These are phyloP conservation scores for Antigone vipio DNA, from an alignment of 2,113 vertebrate species.

Conservation along the genomic window DNA sequence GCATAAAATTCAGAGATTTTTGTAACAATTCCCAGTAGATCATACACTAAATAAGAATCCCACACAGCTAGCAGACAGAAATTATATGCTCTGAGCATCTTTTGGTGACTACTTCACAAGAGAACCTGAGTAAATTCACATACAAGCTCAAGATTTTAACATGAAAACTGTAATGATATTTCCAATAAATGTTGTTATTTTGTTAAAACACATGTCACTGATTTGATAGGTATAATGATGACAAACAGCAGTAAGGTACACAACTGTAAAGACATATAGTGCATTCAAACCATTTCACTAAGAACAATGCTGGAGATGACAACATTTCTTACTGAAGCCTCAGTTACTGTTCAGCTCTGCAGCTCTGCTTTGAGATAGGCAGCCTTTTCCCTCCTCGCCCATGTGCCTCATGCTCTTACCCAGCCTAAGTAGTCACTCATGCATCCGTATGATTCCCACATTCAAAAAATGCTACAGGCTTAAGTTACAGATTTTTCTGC, in stretches of 20 bases:
- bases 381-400: background rate
- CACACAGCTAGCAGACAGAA: background rate
- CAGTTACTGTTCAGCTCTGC: background rate
- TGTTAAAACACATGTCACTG: background rate
- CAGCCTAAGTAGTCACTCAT: background rate
- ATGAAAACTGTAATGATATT: background rate
- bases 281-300: background rate
- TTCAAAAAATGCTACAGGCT: background rate
- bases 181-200: background rate
- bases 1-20: background rate
- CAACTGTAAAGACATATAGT: background rate
- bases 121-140: background rate
- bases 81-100: background rate
- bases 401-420: fast-evolving
- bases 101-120: background rate
- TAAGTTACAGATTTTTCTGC: background rate
- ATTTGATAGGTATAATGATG: background rate
- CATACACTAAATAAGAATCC: background rate
- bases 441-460: background rate
- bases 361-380: background rate
- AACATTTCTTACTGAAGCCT: background rate
- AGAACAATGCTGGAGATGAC: background rate
- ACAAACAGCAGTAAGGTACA: background rate
- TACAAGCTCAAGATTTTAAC: background rate
- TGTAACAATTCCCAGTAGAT: background rate